Percentiles rank a stretch among this genome's conserved stretches.
Evolutionary conservation across 2,113 vertebrate species (phyloP).

Genomic region (Calyptommatus sinebrachiatus): DNA sequence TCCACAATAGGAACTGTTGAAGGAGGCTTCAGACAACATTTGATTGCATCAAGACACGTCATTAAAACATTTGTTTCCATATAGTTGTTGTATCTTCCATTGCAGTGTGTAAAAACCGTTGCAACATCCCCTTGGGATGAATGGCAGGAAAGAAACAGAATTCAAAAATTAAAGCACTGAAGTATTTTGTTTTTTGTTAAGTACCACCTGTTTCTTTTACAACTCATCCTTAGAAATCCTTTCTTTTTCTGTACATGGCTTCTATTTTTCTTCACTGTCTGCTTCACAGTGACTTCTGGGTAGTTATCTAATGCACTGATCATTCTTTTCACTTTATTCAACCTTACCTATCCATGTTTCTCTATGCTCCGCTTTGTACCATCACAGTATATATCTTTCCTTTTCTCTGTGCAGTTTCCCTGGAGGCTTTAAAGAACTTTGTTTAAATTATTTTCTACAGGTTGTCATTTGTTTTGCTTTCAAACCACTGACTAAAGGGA

Average conservation of each 20-base stretch:
- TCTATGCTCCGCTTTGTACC: not conserved
- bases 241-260: too few species aligned
- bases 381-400: not conserved
- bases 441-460: not conserved
- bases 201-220: not conserved
- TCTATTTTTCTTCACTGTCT: not conserved
- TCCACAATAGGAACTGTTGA: too few species aligned
- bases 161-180: too few species aligned
- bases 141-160: too few species aligned
- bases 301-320: slow-evolving; percentile 10
- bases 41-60: too few species aligned
- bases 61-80: too few species aligned
- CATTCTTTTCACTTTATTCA: not conserved
- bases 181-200: too few species aligned
- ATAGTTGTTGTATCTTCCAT: too few species aligned
- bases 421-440: not conserved
- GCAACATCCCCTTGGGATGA: too few species aligned
- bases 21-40: too few species aligned
- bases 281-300: not conserved
- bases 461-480: not conserved
- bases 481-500: too few species aligned
- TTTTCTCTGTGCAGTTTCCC: not conserved
- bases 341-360: slow-evolving; percentile 2
- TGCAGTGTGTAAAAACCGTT: too few species aligned
- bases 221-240: not conserved